Evolutionary conservation across 2,888 invertebrate genomes (phyloP), one percentile per base, ranked within the genome.

Genomic region (Gerosis bhagava): DNA sequence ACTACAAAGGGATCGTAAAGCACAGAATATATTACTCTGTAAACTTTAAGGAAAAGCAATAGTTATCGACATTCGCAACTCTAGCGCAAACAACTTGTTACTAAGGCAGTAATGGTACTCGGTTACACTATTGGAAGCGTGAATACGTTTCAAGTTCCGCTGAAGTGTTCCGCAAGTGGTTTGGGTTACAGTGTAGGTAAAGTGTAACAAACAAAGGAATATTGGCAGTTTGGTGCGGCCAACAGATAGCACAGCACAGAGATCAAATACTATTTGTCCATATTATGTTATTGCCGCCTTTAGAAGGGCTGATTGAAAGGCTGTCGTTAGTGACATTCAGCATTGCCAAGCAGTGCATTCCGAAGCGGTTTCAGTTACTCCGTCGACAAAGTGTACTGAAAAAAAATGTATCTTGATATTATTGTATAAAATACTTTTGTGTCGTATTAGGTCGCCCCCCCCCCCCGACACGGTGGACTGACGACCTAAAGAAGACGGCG

Each of bases 191-290:
- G 59, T 79, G 79, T 82, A 73, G 62, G 70, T 62, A 75, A 79
- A 77, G 61, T 77, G 76, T 77, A 76, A 66, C 73, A 65, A 77
- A 86, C 84, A 84, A 86, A 86, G 83, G 79, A 31, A 31, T 12
- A 31, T 19, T n/a, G n/a, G n/a, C n/a, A n/a, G n/a, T n/a, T n/a
- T n/a, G n/a, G n/a, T n/a, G n/a, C n/a, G n/a, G n/a, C n/a, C n/a
- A n/a, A n/a, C n/a, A n/a, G n/a, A 40, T 25, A 25, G 11, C n/a
- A n/a, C n/a, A n/a, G n/a, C n/a, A 40, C 8, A 12, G 8, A 40
- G 22, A 29, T 32, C 40, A 28, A 47, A 37, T 45, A 37, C 31
- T 31, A 45, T 32, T 45, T 37, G 31, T 37, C 31, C 37, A 37
- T 37, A 28, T 31, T 31, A 45, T 13, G 21, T n/a, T 37, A 37